These are phyloP conservation scores for Gallinago undulata DNA, from an alignment of 2,113 vertebrate genomes.

Conservation along the genomic window DNA sequence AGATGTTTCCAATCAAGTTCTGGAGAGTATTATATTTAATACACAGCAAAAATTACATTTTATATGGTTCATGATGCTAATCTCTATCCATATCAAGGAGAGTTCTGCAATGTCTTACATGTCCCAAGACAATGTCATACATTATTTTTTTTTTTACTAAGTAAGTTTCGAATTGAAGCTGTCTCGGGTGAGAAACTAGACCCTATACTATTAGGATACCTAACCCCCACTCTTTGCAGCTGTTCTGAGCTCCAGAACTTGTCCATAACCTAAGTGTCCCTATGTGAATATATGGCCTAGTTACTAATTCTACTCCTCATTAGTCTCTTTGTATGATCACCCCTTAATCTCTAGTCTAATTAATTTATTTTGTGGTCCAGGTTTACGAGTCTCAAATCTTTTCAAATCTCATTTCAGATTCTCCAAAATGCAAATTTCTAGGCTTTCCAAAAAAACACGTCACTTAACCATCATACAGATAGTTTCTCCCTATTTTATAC, in stretches of 20 bases:
- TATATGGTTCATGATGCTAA: not conserved
- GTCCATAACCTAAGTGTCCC: not conserved
- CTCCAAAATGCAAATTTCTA: not conserved
- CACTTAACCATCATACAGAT: not conserved
- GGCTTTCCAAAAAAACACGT: not conserved
- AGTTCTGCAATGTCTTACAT: not conserved
- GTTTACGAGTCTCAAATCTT: constrained; percentile 1
- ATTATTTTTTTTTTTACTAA: not conserved
- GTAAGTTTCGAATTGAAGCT: not conserved
- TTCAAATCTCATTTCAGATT: constrained; percentile 9
- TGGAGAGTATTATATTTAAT: not conserved
- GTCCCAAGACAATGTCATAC: not conserved
- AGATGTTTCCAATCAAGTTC: not conserved
- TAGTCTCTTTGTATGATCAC: constrained; percentile 1
- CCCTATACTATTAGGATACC: not conserved
- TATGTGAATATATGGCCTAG: constrained; percentile 50
- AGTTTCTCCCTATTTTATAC: not conserved
- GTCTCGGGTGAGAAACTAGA: not conserved
- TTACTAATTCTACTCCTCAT: constrained; percentile 55
- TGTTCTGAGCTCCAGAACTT: constrained; percentile 27
- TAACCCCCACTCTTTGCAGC: not conserved
- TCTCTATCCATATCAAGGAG: not conserved
- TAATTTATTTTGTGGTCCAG: constrained; percentile 45
- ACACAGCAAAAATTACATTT: not conserved
- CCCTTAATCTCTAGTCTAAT: constrained; percentile 61